These are phyloP conservation scores for Anser cygnoides DNA, from an alignment of 2,113 vertebrate species.

Conservation along the genomic window DNA sequence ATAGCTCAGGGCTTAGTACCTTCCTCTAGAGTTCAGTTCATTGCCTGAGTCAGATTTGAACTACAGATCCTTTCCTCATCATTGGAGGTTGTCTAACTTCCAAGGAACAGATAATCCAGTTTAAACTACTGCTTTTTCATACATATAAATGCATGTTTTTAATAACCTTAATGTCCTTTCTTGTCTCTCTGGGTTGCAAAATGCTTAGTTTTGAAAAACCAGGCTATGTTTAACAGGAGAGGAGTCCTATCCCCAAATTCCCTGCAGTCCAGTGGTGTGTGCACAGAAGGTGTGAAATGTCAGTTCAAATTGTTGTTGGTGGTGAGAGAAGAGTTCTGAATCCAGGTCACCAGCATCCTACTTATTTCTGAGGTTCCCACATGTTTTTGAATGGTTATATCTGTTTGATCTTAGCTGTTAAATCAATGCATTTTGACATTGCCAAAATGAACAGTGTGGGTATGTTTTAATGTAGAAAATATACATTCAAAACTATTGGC, in stretches of 20 bases:
- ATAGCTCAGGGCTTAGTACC: neutral
- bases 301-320: neutral
- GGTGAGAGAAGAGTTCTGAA: neutral
- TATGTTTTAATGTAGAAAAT: neutral
- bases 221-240: neutral
- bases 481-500: neutral
- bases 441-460: neutral
- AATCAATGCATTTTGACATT: neutral
- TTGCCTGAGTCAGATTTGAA: neutral
- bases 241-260: neutral
- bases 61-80: neutral
- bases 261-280: neutral
- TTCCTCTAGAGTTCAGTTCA: neutral
- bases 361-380: neutral
- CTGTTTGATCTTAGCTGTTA: neutral
- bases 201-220: neutral
- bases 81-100: neutral
- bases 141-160: neutral
- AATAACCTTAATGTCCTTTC: neutral
- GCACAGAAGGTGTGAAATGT: neutral
- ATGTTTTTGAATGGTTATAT: neutral
- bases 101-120: neutral
- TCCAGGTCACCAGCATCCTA: neutral
- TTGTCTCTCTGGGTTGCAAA: neutral
- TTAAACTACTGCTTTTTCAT: neutral